phyloP scores from a whole-genome alignment of 2,888 invertebrate species.

The Stratiomys singularior region DNA sequence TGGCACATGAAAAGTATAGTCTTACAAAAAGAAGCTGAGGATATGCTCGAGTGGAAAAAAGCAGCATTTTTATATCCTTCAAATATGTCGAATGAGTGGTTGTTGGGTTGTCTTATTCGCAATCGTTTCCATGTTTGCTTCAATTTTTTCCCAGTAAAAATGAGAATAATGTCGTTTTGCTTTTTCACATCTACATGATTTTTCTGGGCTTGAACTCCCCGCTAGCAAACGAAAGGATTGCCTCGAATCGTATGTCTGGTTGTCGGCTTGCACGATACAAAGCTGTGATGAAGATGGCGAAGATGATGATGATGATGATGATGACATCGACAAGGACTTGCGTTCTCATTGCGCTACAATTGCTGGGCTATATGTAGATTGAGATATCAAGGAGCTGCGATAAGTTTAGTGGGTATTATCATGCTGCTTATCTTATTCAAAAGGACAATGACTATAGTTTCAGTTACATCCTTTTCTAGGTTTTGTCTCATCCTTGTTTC shows the following conservation, averaged over 20 bases:
- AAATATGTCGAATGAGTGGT: neutral
- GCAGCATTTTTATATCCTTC: neutral
- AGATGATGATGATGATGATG: neutral
- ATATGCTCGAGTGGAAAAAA: neutral
- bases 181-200: neutral
- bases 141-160: neutral
- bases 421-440: neutral
- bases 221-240: neutral
- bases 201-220: neutral
- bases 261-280: neutral
- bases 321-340: neutral
- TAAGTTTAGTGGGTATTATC: neutral
- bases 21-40: too few relatives aligned
- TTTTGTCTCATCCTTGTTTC: too few relatives aligned
- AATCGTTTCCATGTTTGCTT: slow-evolving; percentile 6
- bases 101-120: neutral
- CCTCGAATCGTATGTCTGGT: neutral
- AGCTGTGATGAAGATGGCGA: neutral
- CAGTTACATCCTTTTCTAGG: neutral
- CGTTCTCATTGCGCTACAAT: neutral
- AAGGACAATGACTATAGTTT: neutral
- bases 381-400: neutral
- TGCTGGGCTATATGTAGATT: neutral
- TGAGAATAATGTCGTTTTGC: neutral
- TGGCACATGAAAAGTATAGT: neutral